Percentiles rank a stretch among this genome's conserved stretches.
phyloP scores from a whole-genome alignment of 1,140 invertebrate species.

The Achroia grisella region DNA sequence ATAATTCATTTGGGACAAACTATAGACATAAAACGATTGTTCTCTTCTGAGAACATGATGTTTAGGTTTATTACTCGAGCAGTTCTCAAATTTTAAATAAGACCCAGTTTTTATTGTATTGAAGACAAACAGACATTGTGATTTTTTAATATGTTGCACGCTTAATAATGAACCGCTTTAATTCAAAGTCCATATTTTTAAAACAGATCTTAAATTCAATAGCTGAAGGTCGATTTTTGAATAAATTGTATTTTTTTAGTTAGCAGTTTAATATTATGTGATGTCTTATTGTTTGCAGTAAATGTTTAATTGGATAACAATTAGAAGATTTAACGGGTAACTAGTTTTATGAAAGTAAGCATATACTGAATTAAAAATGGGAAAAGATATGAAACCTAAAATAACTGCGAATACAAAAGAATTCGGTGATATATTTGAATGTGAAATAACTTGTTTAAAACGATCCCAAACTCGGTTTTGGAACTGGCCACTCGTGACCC shows the following conservation, averaged over 20 bases:
- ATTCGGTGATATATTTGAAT: neutral
- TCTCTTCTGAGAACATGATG: slow-evolving; percentile 42
- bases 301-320: neutral
- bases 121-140: slow-evolving; percentile 2
- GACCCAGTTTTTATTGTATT: neutral
- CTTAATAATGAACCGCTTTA: too few species aligned
- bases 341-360: neutral
- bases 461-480: slow-evolving; percentile 22
- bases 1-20: too few species aligned
- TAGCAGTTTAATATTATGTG: too few species aligned
- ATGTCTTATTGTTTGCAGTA: too few species aligned
- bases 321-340: neutral
- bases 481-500: slow-evolving; percentile 28
- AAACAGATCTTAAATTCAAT: too few species aligned
- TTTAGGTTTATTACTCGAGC: slow-evolving; percentile 17
- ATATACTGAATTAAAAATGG: neutral
- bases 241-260: too few species aligned
- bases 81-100: slow-evolving; percentile 2
- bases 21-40: slow-evolving; percentile 39
- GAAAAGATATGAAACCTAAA: neutral
- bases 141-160: too few species aligned
- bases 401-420: neutral
- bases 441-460: slow-evolving; percentile 6
- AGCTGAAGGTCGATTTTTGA: too few species aligned
- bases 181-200: too few species aligned